A percentile compares a stretch with the other conserved stretches of the same genome.
Conservation (phyloP, 92 coral and sea anemone genomes). For the Actinostola sp. region DNA sequence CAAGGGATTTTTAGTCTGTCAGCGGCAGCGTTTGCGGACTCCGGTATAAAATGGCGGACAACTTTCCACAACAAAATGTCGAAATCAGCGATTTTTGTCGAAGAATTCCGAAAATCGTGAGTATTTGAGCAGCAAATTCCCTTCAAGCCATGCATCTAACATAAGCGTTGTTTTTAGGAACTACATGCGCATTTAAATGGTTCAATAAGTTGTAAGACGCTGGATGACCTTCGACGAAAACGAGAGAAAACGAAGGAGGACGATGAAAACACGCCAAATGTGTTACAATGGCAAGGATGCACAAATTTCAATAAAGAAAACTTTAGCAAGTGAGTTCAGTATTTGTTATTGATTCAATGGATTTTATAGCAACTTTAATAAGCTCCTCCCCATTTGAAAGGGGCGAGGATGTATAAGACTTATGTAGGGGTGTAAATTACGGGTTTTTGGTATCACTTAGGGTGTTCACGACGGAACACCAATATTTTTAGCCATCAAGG, state of each 20-base stretch:
- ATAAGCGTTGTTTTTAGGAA: constrained; percentile 55
- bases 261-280: constrained; percentile 28
- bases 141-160: not conserved
- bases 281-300: constrained; percentile 57
- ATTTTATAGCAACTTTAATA: too few relatives aligned
- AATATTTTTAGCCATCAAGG: too few relatives aligned
- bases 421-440: too few relatives aligned
- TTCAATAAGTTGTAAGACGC: constrained; percentile 80
- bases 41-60: constrained; percentile 52
- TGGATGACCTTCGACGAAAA: constrained; percentile 62
- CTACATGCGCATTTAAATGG: constrained; percentile 98
- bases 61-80: not conserved
- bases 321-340: constrained; percentile 73
- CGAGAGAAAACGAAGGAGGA: constrained; percentile 24
- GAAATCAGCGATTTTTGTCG: constrained; percentile 29
- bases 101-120: constrained; percentile 65
- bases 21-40: not conserved
- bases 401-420: too few relatives aligned
- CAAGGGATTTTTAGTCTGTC: not conserved
- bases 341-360: not conserved
- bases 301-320: constrained; percentile 58
- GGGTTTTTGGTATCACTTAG: too few relatives aligned
- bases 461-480: too few relatives aligned
- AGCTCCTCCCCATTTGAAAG: too few relatives aligned
- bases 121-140: not conserved